Conservation (phyloP, 2,888 invertebrate genomes). For the Lymantria dispar region DNA sequence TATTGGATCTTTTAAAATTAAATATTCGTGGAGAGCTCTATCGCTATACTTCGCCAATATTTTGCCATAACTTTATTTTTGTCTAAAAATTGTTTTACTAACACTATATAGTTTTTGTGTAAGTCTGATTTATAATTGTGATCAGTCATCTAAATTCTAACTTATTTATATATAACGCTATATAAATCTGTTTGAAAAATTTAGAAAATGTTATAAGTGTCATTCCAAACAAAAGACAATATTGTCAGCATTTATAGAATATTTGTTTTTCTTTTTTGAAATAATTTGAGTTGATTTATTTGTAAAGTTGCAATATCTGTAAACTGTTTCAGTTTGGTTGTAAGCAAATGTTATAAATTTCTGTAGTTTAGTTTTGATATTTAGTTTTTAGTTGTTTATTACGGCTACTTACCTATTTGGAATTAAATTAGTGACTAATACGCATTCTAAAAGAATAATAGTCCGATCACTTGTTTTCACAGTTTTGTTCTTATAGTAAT, state of each 20-base stretch:
- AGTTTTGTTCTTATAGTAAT: constrained; percentile 36
- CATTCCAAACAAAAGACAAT: constrained; percentile 82
- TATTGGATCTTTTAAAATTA: constrained; percentile 56
- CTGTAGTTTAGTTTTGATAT: constrained; percentile 57
- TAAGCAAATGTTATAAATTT: constrained; percentile 53
- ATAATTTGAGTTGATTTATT: constrained; percentile 47
- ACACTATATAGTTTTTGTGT: constrained; percentile 46
- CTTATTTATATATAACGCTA: constrained; percentile 50
- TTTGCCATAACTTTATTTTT: constrained; percentile 71
- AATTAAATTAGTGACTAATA: constrained; percentile 57
- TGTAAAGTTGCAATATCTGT: constrained; percentile 51
- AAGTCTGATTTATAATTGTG: constrained; percentile 52
- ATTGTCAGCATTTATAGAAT: constrained; percentile 81
- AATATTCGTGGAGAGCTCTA: constrained; percentile 61
- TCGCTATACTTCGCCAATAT: constrained; percentile 73
- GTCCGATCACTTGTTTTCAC: constrained; percentile 48
- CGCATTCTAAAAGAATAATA: constrained; percentile 51
- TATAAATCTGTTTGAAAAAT: constrained; percentile 50
- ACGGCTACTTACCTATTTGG: constrained; percentile 56
- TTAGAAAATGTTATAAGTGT: constrained; percentile 62
- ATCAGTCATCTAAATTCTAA: constrained; percentile 64
- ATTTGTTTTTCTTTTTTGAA: constrained; percentile 56
- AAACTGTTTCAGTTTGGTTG: constrained; percentile 50
- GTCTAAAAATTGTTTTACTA: constrained; percentile 57
- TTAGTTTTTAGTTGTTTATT: constrained; percentile 60